Evolutionary conservation across 2,113 vertebrate species (phyloP).

Genomic region (Morone saxatilis): DNA sequence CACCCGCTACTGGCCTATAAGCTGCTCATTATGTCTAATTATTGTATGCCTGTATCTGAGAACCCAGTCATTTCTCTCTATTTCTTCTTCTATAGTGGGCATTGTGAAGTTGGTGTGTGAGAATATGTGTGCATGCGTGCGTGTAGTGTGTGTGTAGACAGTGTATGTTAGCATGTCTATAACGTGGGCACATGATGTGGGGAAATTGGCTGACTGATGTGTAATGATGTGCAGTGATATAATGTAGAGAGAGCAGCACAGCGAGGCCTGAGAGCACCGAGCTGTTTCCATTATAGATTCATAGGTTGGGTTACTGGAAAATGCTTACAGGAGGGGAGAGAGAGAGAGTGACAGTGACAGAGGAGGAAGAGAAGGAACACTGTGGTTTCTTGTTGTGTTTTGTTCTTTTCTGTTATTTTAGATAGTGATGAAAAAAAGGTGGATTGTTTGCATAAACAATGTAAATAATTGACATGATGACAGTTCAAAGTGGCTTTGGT

Average conservation of each 20-base stretch:
- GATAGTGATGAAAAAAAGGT: not conserved
- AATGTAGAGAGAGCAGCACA: slow-evolving; percentile 14
- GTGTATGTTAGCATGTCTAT: slow-evolving; percentile 1
- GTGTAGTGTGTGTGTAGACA: not conserved
- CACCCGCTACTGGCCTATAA: slow-evolving; percentile 6
- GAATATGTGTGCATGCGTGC: not conserved
- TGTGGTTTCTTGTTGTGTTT: not conserved
- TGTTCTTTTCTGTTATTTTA: not conserved
- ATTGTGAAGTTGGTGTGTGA: not conserved
- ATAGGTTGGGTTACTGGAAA: slow-evolving; percentile 33
- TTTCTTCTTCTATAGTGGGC: slow-evolving; percentile 3
- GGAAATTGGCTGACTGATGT: not conserved
- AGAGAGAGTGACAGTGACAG: not conserved
- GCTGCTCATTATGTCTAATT: slow-evolving; percentile 27
- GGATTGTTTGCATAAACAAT: not conserved
- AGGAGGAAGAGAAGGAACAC: not conserved
- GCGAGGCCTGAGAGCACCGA: not conserved
- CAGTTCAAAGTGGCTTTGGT: not conserved
- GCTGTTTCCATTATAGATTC: slow-evolving; percentile 41
- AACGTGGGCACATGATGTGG: slow-evolving; percentile 8
- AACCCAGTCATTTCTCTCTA: not conserved
- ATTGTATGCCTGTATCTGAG: not conserved
- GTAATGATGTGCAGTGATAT: slow-evolving; percentile 23
- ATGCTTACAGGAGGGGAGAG: not conserved
- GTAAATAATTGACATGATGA: not conserved